Evolutionary conservation across 1,140 invertebrate genomes (phyloP).

Genomic region (Ceratitis capitata): DNA sequence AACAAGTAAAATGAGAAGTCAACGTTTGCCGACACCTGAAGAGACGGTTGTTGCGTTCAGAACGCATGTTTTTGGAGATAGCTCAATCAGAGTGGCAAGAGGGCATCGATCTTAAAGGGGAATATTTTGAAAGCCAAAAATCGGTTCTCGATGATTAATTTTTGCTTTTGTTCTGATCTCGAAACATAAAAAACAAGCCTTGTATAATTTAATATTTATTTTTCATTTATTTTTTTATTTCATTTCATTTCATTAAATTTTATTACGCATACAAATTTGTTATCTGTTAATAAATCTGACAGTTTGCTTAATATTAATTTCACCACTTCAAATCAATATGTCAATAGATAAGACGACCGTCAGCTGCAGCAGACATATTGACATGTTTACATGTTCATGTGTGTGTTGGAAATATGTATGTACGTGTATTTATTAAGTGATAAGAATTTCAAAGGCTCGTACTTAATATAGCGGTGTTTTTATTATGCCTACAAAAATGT

Average conservation of each 20-base stretch:
- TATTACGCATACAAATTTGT: not conserved
- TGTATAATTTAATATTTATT: no score
- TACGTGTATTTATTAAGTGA: not conserved
- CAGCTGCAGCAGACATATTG: not conserved
- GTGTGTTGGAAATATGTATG: not conserved
- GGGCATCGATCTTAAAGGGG: no score
- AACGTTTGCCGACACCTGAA: no score
- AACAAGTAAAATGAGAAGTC: no score
- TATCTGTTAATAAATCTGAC: no score
- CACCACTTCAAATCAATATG: not conserved
- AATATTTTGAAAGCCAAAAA: no score
- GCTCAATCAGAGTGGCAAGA: no score
- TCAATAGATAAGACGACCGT: not conserved
- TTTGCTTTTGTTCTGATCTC: no score
- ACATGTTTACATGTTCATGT: not conserved
- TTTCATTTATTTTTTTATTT: not conserved
- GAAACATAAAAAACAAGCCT: no score
- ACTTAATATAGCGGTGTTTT: not conserved
- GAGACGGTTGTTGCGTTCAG: no score
- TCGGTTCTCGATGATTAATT: no score
- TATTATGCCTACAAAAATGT: not conserved
- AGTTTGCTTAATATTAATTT: not conserved
- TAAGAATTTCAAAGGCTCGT: not conserved
- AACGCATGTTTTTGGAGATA: no score
- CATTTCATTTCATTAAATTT: not conserved